phyloP scores from a whole-genome alignment of 1,140 invertebrate species.

The Pygmarrhopalites habei region DNA sequence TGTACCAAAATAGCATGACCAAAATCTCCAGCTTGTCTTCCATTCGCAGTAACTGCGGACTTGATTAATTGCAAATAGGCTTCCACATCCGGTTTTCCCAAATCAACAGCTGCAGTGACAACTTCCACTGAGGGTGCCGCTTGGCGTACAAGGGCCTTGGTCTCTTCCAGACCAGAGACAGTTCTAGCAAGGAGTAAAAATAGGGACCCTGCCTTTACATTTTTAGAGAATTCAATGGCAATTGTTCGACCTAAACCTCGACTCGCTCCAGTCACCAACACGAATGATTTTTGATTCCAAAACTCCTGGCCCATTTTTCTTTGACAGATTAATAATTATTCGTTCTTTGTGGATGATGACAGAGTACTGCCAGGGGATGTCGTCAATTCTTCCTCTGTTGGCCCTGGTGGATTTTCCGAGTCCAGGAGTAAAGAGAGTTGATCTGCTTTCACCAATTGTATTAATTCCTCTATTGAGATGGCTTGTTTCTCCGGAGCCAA shows the following conservation, averaged over 20 bases:
- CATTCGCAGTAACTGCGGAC: constrained; percentile 28
- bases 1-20: constrained; percentile 70
- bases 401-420: not conserved
- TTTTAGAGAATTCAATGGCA: constrained; percentile 58
- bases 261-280: constrained; percentile 75
- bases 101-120: constrained; percentile 41
- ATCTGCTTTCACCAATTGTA: constrained; percentile 52
- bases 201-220: constrained; percentile 56
- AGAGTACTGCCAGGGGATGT: too few relatives aligned
- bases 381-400: too few relatives aligned
- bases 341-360: too few relatives aligned
- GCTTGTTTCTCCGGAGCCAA: constrained; percentile 47
- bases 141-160: constrained; percentile 51
- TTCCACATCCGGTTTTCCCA: constrained; percentile 42
- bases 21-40: constrained; percentile 50
- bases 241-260: constrained; percentile 76
- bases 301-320: constrained; percentile 19
- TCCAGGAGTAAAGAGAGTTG: constrained; percentile 39
- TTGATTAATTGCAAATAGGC: constrained; percentile 41
- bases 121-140: constrained; percentile 43
- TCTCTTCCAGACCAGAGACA: constrained; percentile 54
- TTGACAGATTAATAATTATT: too few relatives aligned
- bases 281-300: constrained; percentile 50
- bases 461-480: constrained; percentile 48
- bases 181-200: constrained; percentile 71